phyloP scores from a whole-genome alignment of 2,888 invertebrate species.

The Thalpophila matura region DNA sequence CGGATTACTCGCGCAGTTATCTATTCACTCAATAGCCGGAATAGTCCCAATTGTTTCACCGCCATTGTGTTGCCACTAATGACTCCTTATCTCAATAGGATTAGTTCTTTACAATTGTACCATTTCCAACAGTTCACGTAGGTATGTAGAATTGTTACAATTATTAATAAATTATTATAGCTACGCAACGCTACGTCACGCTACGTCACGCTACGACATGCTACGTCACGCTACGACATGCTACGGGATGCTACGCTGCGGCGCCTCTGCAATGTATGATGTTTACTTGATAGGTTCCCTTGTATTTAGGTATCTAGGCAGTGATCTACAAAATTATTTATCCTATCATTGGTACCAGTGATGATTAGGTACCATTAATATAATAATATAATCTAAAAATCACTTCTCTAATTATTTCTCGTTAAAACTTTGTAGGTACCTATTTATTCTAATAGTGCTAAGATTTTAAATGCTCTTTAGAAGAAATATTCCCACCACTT shows the following conservation, averaged over 20 bases:
- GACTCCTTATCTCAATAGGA: constrained; percentile 31
- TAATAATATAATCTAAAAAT: no score
- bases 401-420: no score
- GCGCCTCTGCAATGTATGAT: no score
- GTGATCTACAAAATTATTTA: no score
- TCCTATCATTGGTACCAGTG: no score
- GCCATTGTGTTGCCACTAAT: constrained; percentile 30
- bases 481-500: constrained; percentile 23
- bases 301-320: neutral
- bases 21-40: constrained; percentile 20
- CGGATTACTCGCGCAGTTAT: constrained; percentile 20
- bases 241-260: constrained; percentile 18
- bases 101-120: constrained; percentile 21
- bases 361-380: no score
- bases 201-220: constrained; percentile 18
- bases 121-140: neutral
- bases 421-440: no score
- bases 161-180: neutral
- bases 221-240: constrained; percentile 32
- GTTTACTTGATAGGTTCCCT: no score
- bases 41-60: constrained; percentile 34
- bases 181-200: constrained; percentile 2
- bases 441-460: no score
- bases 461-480: no score
- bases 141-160: neutral